Evolutionary conservation across 64 coral and sea anemone species (phyloP).

Genomic region (Anthopleura sola): DNA sequence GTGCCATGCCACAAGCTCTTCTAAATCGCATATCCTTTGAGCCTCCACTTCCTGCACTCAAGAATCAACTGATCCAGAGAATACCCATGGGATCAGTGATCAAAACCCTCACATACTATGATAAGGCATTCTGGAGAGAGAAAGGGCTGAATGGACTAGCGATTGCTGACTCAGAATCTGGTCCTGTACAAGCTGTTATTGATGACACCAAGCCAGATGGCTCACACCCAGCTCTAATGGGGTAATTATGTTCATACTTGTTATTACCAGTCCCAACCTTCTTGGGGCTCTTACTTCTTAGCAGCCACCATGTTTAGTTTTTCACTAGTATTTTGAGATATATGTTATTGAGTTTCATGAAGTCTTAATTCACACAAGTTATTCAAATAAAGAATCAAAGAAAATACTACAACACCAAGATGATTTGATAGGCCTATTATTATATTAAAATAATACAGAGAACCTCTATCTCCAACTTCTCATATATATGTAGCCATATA

Average conservation of each 20-base stretch:
- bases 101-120: conserved; percentile 91
- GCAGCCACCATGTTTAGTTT: no score
- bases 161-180: conserved; percentile 68
- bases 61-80: conserved; percentile 87
- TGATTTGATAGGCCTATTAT: no score
- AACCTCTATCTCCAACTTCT: no score
- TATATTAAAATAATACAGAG: no score
- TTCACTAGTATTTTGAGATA: no score
- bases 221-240: conserved; percentile 91
- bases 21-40: conserved; percentile 80
- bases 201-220: conserved; percentile 98
- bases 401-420: no score
- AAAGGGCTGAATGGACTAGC: conserved; percentile 69
- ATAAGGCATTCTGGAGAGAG: conserved; percentile 82
- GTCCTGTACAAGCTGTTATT: conserved; percentile 71
- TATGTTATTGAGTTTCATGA: no score
- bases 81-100: conserved; percentile 98
- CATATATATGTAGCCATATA: no score
- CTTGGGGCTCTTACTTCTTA: no score
- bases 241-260: conserved; percentile 43
- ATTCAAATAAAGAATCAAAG: no score
- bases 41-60: conserved; percentile 82
- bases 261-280: no score
- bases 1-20: conserved; percentile 94
- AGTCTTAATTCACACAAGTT: no score